These are phyloP conservation scores for Lissonota sp. DNA, from an alignment of 2,888 invertebrate genomes.

Conservation along the genomic window DNA sequence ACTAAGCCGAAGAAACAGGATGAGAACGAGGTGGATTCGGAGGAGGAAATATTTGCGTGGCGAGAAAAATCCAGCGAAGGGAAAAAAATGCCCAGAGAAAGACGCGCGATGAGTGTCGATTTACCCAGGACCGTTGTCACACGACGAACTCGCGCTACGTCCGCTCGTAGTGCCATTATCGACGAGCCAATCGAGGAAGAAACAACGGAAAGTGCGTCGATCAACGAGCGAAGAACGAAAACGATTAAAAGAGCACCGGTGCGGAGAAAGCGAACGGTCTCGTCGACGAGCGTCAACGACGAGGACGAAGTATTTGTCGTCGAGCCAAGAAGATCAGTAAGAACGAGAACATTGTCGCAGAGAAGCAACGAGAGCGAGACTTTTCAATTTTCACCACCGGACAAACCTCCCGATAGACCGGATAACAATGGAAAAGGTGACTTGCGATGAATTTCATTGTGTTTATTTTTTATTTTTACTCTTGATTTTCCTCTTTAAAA, in stretches of 20 bases:
- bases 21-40: constrained; percentile 43
- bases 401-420: constrained; percentile 65
- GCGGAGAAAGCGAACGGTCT: constrained; percentile 65
- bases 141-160: constrained; percentile 68
- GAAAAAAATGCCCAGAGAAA: constrained; percentile 49
- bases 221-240: constrained; percentile 26
- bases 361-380: constrained; percentile 62
- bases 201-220: constrained; percentile 1
- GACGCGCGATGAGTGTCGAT: constrained; percentile 77
- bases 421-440: constrained; percentile 66
- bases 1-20: not conserved
- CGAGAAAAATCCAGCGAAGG: constrained; percentile 43
- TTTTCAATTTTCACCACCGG: constrained; percentile 74
- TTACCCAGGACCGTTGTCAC: constrained; percentile 62
- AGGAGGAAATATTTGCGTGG: constrained; percentile 24
- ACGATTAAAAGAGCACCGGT: constrained; percentile 57
- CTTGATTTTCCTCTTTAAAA: no score
- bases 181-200: constrained; percentile 63
- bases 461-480: no score
- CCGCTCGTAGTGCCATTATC: constrained; percentile 62
- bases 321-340: constrained; percentile 61
- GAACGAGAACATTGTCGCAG: constrained; percentile 66
- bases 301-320: constrained; percentile 37
- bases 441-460: no score
- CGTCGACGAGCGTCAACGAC: constrained; percentile 43